A percentile compares a stretch with the other conserved stretches of the same genome.
These are phyloP conservation scores for Aradophagus sp. DNA, from an alignment of 1,140 invertebrate genomes.

Conservation along the genomic window DNA sequence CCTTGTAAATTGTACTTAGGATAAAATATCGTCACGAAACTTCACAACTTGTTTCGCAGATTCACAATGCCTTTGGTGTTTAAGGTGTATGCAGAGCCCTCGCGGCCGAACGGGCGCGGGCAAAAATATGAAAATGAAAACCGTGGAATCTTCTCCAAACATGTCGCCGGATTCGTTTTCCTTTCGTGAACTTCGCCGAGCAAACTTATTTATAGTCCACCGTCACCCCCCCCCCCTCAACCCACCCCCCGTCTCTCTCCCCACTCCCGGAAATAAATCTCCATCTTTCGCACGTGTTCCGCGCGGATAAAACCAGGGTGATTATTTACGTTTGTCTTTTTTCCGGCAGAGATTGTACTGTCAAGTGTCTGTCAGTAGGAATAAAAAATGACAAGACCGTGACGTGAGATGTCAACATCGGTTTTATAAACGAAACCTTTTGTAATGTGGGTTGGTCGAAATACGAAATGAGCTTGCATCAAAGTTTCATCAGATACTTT, in stretches of 20 bases:
- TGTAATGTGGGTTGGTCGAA: too few relatives aligned
- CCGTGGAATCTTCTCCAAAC: slow-evolving; percentile 37
- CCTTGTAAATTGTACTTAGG: slow-evolving; percentile 57
- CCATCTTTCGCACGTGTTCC: slow-evolving; percentile 29
- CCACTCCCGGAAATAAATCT: slow-evolving; percentile 32
- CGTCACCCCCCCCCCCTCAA: slow-evolving; percentile 5
- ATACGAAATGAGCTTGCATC: too few relatives aligned
- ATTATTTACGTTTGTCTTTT: slow-evolving; percentile 31
- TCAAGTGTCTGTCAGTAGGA: slow-evolving; percentile 24
- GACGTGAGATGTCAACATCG: too few relatives aligned
- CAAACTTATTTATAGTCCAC: slow-evolving; percentile 49
- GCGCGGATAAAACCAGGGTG: slow-evolving; percentile 4
- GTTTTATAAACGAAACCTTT: neutral
- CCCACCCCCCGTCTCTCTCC: too few relatives aligned
- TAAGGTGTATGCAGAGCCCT: slow-evolving; percentile 28
- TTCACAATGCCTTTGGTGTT: slow-evolving; percentile 54
- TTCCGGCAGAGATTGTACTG: slow-evolving; percentile 23
- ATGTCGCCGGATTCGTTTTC: slow-evolving; percentile 44
- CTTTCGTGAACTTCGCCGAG: slow-evolving; percentile 34
- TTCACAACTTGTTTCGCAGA: slow-evolving; percentile 56
- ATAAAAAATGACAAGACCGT: slow-evolving; percentile 10
- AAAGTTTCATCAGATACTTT: too few relatives aligned
- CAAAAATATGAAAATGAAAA: slow-evolving; percentile 60
- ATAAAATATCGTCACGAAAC: slow-evolving; percentile 59
- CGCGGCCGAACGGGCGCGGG: slow-evolving; percentile 27